Evolutionary conservation across 2,888 invertebrate species (phyloP), one percentile per base, ranked within the genome.

Genomic region (Matsumyia berberina): DNA sequence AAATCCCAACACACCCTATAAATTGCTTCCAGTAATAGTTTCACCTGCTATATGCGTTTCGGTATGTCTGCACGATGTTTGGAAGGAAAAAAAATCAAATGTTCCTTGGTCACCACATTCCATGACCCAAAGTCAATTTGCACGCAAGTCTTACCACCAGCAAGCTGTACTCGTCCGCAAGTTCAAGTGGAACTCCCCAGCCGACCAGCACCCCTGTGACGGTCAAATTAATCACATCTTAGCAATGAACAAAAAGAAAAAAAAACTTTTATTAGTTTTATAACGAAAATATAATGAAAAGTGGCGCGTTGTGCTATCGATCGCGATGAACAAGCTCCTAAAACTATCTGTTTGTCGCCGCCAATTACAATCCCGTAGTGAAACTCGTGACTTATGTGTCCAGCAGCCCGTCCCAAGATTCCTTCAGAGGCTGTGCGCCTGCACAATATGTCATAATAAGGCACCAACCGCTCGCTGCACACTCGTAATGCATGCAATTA

Each of bases 341-440:
- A 62, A 66, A 57, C 57, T 64, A 62, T 82, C 70, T 64, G 42
- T 64, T 70, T 31, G 64, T 57, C 66, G 66, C 33, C 66, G 60
- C 51, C 64, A 58, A 66, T 66, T 66, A 70, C 77, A 64, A 72
- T 78, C 55, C 64, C 64, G 72, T 64, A 51, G 12, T 66, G 31
- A 74, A 74, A 69, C 80, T 83, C 83, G 79, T 83, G 83, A 83
- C 83, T 83, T 83, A 73, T 79, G 69, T 64, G 79, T 73, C 62
- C 67, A 73, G 78, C 72, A 76, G 39, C 57, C 76, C 57, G 60
- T 66, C 46, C 77, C 72, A 53, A 76, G 82, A 82, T 58, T 53
- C 57, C 31, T 76, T 39, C 53, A 53, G 39, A 57, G 39, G 66
- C 46, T 42, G 39, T 24, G 9, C 24, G n/a, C 33, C 31, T 33